These are phyloP conservation scores for Eremophila alpestris DNA, from an alignment of 2,797 vertebrate species.

Conservation along the genomic window DNA sequence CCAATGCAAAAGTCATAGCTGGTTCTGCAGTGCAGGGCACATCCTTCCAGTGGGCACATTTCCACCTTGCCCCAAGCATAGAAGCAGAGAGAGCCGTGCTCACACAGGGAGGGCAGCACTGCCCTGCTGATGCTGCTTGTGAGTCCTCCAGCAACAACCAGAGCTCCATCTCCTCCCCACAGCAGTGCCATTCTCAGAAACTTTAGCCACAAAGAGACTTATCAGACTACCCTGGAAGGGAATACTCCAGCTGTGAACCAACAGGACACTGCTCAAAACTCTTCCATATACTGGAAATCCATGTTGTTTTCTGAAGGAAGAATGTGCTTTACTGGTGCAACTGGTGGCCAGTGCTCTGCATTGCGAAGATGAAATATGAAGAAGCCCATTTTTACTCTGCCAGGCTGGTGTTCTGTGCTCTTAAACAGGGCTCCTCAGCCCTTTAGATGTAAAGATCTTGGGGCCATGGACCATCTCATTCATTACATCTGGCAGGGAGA, in stretches of 20 bases:
- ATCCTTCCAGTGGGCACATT: background rate
- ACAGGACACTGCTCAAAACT: background rate
- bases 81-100: background rate
- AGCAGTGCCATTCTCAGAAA: background rate
- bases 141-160: background rate
- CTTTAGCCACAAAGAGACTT: background rate
- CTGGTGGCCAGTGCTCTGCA: background rate
- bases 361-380: background rate
- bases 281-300: fast-evolving
- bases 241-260: background rate
- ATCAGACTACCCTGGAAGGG: fast-evolving
- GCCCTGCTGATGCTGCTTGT: background rate
- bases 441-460: background rate
- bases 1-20: background rate
- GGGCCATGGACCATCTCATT: background rate
- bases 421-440: background rate
- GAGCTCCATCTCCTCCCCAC: background rate
- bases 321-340: background rate
- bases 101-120: background rate
- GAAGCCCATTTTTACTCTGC: background rate
- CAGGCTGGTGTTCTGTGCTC: background rate
- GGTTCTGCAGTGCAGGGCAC: background rate
- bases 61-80: background rate
- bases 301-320: background rate
- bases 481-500: background rate